These are phyloP conservation scores for Cyclura pinguis DNA, from an alignment of 2,797 vertebrate species.

Conservation along the genomic window DNA sequence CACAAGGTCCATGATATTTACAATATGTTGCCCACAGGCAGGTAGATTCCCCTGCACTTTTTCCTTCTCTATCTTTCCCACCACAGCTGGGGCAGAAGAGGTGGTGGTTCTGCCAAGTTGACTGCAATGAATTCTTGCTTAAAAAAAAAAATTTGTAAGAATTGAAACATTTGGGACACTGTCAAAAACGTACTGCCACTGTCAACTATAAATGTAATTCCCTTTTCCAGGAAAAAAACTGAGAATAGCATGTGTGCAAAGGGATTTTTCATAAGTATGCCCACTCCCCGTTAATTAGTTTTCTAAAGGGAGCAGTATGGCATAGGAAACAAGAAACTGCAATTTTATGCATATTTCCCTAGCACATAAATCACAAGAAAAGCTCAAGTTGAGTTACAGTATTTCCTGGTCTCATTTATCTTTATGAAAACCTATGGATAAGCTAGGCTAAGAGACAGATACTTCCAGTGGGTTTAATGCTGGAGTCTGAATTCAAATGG, in stretches of 20 bases:
- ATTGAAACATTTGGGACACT: background rate
- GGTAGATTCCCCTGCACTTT: background rate
- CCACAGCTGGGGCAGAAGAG: background rate
- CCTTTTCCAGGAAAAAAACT: background rate
- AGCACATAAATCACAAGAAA: background rate
- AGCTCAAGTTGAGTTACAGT: background rate
- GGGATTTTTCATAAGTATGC: background rate
- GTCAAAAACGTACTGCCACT: background rate
- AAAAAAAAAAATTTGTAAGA: background rate
- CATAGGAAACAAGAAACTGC: too few species aligned
- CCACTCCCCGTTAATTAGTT: background rate
- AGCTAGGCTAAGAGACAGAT: background rate
- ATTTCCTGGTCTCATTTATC: constrained; percentile 1
- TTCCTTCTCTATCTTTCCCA: background rate
- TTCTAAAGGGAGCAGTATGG: constrained; percentile 1
- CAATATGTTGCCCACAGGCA: background rate
- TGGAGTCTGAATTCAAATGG: background rate
- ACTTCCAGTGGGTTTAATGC: background rate
- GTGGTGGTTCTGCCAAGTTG: background rate
- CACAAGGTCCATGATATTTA: too few species aligned
- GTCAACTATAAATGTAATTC: background rate
- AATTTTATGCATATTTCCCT: background rate
- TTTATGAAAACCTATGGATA: background rate
- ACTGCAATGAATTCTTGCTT: background rate
- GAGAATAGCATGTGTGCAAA: background rate